These are phyloP conservation scores for Papilio helenus DNA, from an alignment of 1,140 invertebrate genomes.

Conservation along the genomic window DNA sequence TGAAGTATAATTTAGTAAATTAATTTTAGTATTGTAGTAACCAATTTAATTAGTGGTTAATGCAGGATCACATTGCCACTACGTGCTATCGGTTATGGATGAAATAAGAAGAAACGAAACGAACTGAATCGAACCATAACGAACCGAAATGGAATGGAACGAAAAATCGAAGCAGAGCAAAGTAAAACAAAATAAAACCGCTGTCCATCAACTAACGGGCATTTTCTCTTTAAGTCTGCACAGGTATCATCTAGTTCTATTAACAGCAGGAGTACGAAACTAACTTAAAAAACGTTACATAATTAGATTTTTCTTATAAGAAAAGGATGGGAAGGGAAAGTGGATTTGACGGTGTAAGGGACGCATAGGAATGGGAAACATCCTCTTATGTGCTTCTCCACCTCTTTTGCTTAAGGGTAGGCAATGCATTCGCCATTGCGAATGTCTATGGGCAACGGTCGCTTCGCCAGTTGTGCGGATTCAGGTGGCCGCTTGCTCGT, in stretches of 20 bases:
- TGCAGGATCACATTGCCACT: not conserved
- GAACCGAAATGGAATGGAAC: slow-evolving; percentile 13
- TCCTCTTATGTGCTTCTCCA: no score
- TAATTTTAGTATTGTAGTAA: not conserved
- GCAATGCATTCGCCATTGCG: no score
- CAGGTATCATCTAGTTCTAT: not conserved
- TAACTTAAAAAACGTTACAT: not conserved
- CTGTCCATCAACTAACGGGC: slow-evolving; percentile 7
- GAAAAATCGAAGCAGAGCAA: slow-evolving; percentile 12
- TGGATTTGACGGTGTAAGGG: no score
- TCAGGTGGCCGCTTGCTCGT: no score
- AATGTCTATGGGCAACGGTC: no score
- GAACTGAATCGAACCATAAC: slow-evolving; percentile 13
- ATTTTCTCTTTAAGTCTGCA: not conserved
- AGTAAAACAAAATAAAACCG: not conserved
- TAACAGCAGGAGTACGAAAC: not conserved
- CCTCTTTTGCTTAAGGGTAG: no score
- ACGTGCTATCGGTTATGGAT: not conserved
- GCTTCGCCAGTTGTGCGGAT: no score
- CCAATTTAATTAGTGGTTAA: not conserved
- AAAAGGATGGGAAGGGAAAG: no score
- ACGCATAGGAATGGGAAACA: no score
- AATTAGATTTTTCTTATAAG: no score
- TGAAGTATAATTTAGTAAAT: no score
- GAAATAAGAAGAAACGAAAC: slow-evolving; percentile 11